Evolutionary conservation across 2,888 invertebrate genomes (phyloP), one percentile per base, ranked within the genome.

Genomic region (Rapana venosa): DNA sequence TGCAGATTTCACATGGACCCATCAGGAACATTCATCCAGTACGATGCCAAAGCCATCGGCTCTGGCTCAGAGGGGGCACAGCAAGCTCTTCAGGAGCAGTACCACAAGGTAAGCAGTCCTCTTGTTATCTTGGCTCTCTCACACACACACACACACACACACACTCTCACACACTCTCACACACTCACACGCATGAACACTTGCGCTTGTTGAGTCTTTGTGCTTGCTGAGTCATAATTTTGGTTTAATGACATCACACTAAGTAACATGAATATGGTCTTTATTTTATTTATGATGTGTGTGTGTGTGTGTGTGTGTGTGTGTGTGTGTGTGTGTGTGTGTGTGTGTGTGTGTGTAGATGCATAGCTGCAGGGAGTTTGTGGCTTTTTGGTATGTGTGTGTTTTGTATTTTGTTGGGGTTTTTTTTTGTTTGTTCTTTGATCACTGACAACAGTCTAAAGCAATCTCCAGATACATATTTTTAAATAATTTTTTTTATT

Each of bases 41-140:
- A 98, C 96, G 98, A 99, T 91, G 99, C 99, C 66, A 99, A 99
- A 96, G 99, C 99, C 4, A 99, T 99, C 93, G 99, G 99, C 0
- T 99, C 99, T 0, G 99, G 99, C 70, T 99, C 99, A 93, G 99
- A 99, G 96, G 99, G 99, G 0, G 99, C 99, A 87, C 99, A 99
- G 96, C 99, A 99, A 96, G 98, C 98, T 95, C 96, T 98, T 85
- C 97, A 97, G 95, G 98, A 98, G 95, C 97, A 97, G 90, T 98
- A 97, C 95, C 96, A 97, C 93, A 97, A 97, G 95, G 97, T 97
- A 90, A 32, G 17, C 6, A 4, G 30, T 13, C 32, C 35, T 32
- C 61, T 13, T 61, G 30, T 11, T 66, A 13, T 26, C 66, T 66
- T 1, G 66, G 26, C 66, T 66, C 26, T 66, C 66, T 66, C 47